A percentile compares a stretch with the other conserved stretches of the same genome.
These are phyloP conservation scores for Erannis defoliaria DNA, from an alignment of 2,888 invertebrate genomes.

Conservation along the genomic window DNA sequence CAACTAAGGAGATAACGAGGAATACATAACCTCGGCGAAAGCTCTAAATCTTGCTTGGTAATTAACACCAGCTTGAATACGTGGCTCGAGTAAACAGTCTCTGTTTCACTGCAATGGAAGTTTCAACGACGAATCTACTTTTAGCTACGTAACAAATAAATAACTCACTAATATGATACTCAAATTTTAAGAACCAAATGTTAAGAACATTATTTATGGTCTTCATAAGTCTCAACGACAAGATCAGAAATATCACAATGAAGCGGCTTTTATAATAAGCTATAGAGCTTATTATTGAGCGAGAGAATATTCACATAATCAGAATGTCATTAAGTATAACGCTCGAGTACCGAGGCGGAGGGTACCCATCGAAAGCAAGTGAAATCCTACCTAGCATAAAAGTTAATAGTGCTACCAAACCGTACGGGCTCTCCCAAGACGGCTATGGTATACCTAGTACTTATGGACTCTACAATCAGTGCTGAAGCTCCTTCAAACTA, in stretches of 20 bases:
- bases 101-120: slow-evolving; percentile 15
- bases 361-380: slow-evolving; percentile 39
- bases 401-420: slow-evolving; percentile 52
- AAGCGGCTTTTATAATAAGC: slow-evolving; percentile 27
- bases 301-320: slow-evolving; percentile 37
- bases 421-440: slow-evolving; percentile 59
- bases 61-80: slow-evolving; percentile 57
- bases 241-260: slow-evolving; percentile 21
- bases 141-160: too few relatives aligned
- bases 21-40: slow-evolving; percentile 58
- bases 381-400: slow-evolving; percentile 56
- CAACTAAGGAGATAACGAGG: slow-evolving; percentile 55
- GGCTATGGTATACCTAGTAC: slow-evolving; percentile 24
- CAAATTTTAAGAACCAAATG: background rate
- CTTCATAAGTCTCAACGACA: background rate
- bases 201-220: background rate
- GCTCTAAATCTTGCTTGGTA: slow-evolving; percentile 59
- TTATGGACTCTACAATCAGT: slow-evolving; percentile 19
- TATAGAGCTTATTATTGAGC: slow-evolving; percentile 26
- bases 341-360: slow-evolving; percentile 33
- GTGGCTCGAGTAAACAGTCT: slow-evolving; percentile 38
- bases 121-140: too few relatives aligned
- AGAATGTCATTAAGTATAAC: slow-evolving; percentile 54
- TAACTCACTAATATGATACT: background rate
- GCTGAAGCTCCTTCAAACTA: slow-evolving; percentile 4